Percentiles rank a stretch among this genome's conserved stretches.
Conservation (phyloP, 1,140 invertebrate species). For the Oreohelix idahoensis region DNA sequence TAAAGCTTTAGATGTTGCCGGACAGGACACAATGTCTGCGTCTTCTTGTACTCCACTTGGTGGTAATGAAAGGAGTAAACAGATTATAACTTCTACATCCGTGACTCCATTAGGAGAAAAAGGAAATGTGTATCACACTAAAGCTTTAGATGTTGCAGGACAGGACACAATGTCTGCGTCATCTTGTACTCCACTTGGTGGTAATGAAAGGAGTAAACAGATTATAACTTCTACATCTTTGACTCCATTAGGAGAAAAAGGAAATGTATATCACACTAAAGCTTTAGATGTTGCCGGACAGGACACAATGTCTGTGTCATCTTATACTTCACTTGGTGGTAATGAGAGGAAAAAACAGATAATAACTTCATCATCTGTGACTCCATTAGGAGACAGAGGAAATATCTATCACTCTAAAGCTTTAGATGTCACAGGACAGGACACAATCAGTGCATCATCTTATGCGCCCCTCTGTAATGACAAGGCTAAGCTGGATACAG, state of each 20-base stretch:
- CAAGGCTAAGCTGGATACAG: background rate
- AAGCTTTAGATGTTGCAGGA: slow-evolving; percentile 25
- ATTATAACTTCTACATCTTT: background rate
- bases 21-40: slow-evolving; percentile 23
- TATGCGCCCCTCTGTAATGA: background rate
- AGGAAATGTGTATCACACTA: slow-evolving; percentile 31
- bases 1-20: slow-evolving; percentile 18
- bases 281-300: background rate
- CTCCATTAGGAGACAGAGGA: slow-evolving; percentile 20
- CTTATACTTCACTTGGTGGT: slow-evolving; percentile 7
- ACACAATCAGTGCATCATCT: slow-evolving; percentile 9
- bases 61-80: background rate
- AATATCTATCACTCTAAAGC: slow-evolving; percentile 28
- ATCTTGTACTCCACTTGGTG: slow-evolving; percentile 1
- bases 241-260: too few relatives aligned
- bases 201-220: too few relatives aligned
- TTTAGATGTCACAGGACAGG: slow-evolving; percentile 35
- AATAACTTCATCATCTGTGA: background rate
- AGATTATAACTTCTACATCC: background rate
- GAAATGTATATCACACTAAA: too few relatives aligned
- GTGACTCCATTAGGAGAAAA: slow-evolving; percentile 13
- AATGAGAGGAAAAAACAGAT: too few relatives aligned
- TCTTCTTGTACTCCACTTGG: background rate
- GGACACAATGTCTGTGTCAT: background rate
- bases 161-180: slow-evolving; percentile 13